Base-by-base conservation (phyloP, 2,797 vertebrate species). In the Lycodopsis pacificus region DNA sequence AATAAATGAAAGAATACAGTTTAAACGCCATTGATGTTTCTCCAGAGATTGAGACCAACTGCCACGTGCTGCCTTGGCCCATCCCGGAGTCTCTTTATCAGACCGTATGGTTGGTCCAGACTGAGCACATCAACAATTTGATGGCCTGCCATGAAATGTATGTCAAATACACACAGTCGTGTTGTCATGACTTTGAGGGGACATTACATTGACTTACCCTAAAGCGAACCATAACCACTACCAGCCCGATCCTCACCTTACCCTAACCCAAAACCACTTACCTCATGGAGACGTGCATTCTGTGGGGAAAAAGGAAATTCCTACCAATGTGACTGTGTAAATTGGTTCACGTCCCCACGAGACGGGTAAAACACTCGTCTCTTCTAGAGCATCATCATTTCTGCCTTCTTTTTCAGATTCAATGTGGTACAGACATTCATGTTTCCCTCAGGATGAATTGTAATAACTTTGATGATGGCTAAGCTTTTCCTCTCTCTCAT, bases 1-100 rank as follows among this genome's bases (percentile, higher is more conserved):
- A 38, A 59, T 11, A 57, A 61, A 38, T 4, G 27, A 65, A 71
- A 38, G 19, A 38, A 46, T 6, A 51, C 15, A 19, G 63, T 36
- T 79, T 48, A 71, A 69, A 76, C 51, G 65, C 10, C 61, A 12
- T 32, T 76, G 38, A 34, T 77, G 38, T 51, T 72, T 68, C 46
- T 70, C 54, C 27, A 61, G 19, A 59, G 30, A 15, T 48, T 56
- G 17, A 51, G 56, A 48, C n/a, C n/a, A n/a, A 44, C 64, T 3
- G 56, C n/a, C 22, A 40, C 30, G 32, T 49, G 27, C 48, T 44
- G 30, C 61, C 36, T 9, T 12, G 19, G 61, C 22, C 36, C 12
- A 2, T 64, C 25, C 6, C 56, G 8, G 25, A 68, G n/a, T 30
- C n/a, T 22, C 49, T 69, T 25, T 27, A 36, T 71, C 67, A 36